Evolutionary conservation across 2,797 vertebrate genomes (phyloP).

Genomic region (Manis javanica): DNA sequence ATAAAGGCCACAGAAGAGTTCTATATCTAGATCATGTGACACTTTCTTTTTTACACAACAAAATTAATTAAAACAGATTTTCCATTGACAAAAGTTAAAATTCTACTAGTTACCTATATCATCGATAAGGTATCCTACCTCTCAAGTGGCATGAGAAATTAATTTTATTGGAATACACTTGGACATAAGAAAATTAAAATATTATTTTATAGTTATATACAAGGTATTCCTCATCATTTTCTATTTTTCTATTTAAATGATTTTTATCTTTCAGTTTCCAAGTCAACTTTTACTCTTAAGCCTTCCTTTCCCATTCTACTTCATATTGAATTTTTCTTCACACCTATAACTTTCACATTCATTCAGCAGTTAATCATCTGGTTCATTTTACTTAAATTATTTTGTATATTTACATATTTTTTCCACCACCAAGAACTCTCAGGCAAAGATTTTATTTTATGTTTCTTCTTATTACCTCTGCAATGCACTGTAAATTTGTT

Average conservation of each 20-base stretch:
- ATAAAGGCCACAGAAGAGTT: background rate
- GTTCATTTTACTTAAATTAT: conserved; percentile 4
- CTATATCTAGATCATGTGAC: background rate
- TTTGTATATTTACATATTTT: background rate
- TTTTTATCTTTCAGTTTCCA: background rate
- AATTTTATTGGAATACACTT: background rate
- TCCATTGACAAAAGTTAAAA: background rate
- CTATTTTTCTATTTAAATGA: background rate
- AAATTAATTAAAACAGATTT: background rate
- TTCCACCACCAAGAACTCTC: background rate
- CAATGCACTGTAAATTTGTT: background rate
- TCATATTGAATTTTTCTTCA: background rate
- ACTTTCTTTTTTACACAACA: background rate
- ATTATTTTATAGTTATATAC: background rate
- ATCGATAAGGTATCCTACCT: background rate
- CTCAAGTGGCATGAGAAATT: background rate
- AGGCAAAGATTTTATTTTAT: background rate
- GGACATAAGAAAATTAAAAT: background rate
- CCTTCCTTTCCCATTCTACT: background rate
- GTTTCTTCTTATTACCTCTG: background rate
- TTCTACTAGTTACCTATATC: background rate
- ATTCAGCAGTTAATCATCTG: background rate
- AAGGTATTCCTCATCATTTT: background rate
- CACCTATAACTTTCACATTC: background rate
- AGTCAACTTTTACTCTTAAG: background rate